Evolutionary conservation across 2,888 invertebrate species (phyloP), one percentile per base, ranked within the genome.

Genomic region (Oegoconia quadripuncta): DNA sequence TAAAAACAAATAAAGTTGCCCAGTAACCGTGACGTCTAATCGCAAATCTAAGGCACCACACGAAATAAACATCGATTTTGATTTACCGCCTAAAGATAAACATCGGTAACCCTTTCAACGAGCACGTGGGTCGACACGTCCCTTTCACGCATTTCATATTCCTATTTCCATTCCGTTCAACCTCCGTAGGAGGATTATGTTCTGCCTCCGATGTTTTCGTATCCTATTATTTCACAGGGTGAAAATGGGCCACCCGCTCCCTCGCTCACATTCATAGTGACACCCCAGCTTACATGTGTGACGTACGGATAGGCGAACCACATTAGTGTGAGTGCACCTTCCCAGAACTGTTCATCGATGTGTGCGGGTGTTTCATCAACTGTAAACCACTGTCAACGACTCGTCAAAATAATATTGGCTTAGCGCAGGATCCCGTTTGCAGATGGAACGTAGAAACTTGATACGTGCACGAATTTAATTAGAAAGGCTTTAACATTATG

Each of bases 211-310:
- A 87, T 86, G 84, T 87, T 87, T 87, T 87, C 83, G 74, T 83
- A 87, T 87, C 87, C 84, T 83, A 87, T 87, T 87, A 87, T 87
- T 84, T 84, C 81, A 75, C 83, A 67, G 86, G 84, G 87, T 83
- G 87, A 83, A 84, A 87, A 84, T 87, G 73, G 81, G 75, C 81
- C 82, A 73, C 80, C 84, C 81, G 68, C 81, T 78, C 64, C 80
- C 81, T 72, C 52, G 53, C 74, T 63, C 74, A 74, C 74, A 74
- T 74, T 70, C 57, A 56, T 40, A 68, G 56, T 64, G 64, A 76
- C 73, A 73, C 67, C 52, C 64, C 59, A 49, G 46, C 52, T 45
- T 52, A 46, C 47, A 53, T 69, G 69, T 74, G 69, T 64, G 63
- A 61, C 53, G 57, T 61, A 44, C 52, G 52, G 35, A 59, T 58